Conservation (phyloP, 1,140 invertebrate genomes). For the Drosophila truncata region DNA sequence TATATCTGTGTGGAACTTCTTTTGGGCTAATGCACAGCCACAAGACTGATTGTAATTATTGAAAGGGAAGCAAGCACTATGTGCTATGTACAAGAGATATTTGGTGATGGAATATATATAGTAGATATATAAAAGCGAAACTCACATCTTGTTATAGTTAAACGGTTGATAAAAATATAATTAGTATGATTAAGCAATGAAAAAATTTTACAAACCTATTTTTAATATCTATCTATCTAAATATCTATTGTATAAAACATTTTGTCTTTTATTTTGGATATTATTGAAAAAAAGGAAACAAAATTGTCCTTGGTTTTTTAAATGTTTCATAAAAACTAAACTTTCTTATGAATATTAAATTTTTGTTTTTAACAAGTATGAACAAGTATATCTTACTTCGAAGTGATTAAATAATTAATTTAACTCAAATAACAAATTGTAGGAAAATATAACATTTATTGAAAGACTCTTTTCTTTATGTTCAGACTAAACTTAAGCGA, state of each 20-base stretch:
- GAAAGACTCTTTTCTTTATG: no score
- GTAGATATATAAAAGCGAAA: background rate
- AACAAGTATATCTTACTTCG: background rate
- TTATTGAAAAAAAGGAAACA: background rate
- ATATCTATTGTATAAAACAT: no score
- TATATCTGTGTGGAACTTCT: conserved; percentile 14
- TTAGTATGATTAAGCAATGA: no score
- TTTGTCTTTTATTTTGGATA: background rate
- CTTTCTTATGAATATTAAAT: no score
- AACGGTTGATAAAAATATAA: background rate
- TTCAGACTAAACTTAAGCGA: no score
- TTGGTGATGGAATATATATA: no score
- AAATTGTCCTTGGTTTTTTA: no score
- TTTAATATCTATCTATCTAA: no score
- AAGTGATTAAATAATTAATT: background rate
- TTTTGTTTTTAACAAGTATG: no score
- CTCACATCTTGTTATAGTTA: background rate
- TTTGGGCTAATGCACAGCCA: conserved; percentile 9
- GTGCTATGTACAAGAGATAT: background rate
- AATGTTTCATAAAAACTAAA: no score
- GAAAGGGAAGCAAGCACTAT: background rate
- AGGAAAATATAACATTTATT: background rate
- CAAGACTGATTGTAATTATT: background rate
- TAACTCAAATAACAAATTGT: background rate
- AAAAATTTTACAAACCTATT: background rate